Evolutionary conservation across 2,797 vertebrate genomes (phyloP).

Genomic region (Xenops minutus): DNA sequence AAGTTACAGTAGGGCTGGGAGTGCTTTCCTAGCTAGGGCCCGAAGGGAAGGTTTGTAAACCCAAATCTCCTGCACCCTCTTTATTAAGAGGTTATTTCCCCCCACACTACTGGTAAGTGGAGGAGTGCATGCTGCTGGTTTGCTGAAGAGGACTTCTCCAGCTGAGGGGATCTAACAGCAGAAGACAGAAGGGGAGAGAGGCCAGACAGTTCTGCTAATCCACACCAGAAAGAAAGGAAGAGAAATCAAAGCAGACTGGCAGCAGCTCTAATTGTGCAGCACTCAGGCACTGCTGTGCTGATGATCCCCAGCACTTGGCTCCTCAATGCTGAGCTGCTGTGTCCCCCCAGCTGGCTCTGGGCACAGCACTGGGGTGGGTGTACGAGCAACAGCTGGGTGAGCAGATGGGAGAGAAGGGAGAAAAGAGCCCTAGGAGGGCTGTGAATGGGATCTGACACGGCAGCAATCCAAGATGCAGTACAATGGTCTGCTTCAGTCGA

Average conservation of each 20-base stretch:
- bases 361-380: not conserved
- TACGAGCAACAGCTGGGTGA: not conserved
- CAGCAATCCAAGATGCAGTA: not conserved
- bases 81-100: conserved; percentile 21
- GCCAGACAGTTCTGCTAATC: not conserved
- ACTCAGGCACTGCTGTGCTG: not conserved
- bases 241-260: conserved; percentile 20
- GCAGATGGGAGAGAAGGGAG: not conserved
- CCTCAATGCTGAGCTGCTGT: not conserved
- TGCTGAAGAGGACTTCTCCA: not conserved
- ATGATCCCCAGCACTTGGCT: not conserved
- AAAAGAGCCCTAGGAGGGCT: not conserved
- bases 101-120: not conserved
- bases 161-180: not conserved
- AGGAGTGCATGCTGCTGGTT: not conserved
- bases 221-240: not conserved
- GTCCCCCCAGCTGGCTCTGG: not conserved
- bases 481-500: not conserved
- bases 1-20: conserved; percentile 36
- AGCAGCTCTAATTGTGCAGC: conserved; percentile 8
- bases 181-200: not conserved
- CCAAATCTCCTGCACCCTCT: not conserved
- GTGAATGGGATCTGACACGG: not conserved
- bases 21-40: not conserved
- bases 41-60: not conserved